phyloP scores from a whole-genome alignment of 2,113 vertebrate species.

The Pteropus alecto region DNA sequence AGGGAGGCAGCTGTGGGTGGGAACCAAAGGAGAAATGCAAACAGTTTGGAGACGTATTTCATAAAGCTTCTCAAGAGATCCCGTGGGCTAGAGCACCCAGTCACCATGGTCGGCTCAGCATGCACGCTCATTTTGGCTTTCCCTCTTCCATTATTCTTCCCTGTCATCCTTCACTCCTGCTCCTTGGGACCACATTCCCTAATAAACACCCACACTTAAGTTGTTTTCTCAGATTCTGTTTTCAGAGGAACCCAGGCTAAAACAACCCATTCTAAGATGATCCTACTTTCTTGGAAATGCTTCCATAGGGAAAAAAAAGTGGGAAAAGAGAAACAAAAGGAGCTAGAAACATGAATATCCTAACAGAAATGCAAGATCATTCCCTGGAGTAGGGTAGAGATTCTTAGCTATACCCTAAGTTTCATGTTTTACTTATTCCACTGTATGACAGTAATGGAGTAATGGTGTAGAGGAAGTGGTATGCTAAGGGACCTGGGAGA shows the following conservation, averaged over 20 bases:
- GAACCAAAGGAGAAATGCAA: background rate
- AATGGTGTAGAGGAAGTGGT: background rate
- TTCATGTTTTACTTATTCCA: background rate
- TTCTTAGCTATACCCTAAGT: background rate
- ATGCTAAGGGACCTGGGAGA: background rate
- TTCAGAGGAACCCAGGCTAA: background rate
- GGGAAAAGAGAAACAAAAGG: background rate
- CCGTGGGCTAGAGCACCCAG: too few species aligned
- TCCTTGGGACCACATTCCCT: background rate
- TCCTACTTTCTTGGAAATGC: background rate
- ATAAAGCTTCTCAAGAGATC: background rate
- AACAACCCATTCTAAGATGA: background rate
- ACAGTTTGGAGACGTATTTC: background rate
- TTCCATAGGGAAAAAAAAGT: background rate
- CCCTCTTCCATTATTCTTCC: background rate
- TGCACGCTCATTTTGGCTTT: too few species aligned
- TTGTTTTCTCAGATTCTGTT: background rate
- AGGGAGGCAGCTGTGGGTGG: background rate
- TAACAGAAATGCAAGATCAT: background rate
- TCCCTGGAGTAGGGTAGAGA: too few species aligned
- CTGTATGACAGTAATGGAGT: background rate
- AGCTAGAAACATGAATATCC: background rate
- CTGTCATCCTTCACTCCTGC: background rate
- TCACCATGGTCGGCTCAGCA: background rate
- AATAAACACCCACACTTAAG: background rate